Conservation (phyloP, 2,888 invertebrate species). For the Drosophila cognata region DNA sequence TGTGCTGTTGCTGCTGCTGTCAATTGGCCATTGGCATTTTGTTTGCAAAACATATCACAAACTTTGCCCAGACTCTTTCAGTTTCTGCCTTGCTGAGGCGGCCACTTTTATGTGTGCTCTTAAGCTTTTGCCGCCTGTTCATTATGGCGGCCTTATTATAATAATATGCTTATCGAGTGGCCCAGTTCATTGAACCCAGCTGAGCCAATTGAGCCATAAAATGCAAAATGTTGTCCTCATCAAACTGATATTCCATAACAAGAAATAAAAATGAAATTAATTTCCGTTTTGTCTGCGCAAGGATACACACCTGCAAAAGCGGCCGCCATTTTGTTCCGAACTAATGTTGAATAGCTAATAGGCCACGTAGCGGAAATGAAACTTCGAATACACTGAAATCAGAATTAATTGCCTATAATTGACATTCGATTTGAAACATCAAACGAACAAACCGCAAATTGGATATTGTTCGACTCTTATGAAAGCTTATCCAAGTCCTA, state of each 20-base stretch:
- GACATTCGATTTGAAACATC: conserved; percentile 63
- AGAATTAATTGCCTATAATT: conserved; percentile 74
- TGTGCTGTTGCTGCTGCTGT: conserved; percentile 46
- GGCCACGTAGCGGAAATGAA: conserved; percentile 64
- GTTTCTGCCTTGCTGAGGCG: conserved; percentile 1
- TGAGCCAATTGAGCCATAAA: conserved; percentile 35
- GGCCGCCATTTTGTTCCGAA: conserved; percentile 40
- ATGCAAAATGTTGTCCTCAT: conserved; percentile 39
- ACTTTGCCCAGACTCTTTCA: conserved; percentile 60
- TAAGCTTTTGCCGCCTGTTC: conserved; percentile 63
- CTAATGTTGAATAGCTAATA: conserved; percentile 37
- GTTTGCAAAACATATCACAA: conserved; percentile 78
- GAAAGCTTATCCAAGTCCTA: background rate
- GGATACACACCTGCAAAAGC: background rate
- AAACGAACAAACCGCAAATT: conserved; percentile 58
- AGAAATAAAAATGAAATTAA: conserved; percentile 74
- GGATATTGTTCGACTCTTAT: conserved; percentile 58
- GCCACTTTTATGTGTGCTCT: conserved; percentile 47
- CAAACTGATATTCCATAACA: conserved; percentile 63
- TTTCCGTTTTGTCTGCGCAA: conserved; percentile 61
- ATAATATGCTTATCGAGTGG: conserved; percentile 73
- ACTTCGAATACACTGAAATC: conserved; percentile 63
- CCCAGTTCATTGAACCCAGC: conserved; percentile 58
- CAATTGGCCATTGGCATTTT: conserved; percentile 78
- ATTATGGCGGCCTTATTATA: conserved; percentile 67